Percentiles rank a stretch among this genome's conserved stretches.
Conservation (phyloP, 2,888 invertebrate species). For the Lochmaea crataegi region DNA sequence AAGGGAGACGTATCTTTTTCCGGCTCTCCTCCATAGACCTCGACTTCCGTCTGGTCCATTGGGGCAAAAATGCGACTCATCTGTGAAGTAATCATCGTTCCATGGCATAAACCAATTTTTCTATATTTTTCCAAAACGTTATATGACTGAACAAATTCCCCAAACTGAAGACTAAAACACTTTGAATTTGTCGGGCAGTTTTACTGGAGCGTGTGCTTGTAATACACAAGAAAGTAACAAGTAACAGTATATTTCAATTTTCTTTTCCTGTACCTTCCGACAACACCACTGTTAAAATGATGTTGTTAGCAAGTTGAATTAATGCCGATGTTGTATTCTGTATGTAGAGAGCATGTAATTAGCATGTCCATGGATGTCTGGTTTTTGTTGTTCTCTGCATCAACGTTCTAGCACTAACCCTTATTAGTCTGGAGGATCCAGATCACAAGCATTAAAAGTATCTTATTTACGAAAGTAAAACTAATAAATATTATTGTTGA, state of each 20-base stretch:
- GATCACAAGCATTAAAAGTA: background rate
- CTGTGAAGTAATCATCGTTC: too few relatives aligned
- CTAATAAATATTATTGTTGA: too few relatives aligned
- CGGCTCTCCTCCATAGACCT: too few relatives aligned
- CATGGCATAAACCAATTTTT: too few relatives aligned
- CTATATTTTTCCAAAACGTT: too few relatives aligned
- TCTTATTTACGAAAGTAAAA: background rate
- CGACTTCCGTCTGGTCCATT: too few relatives aligned
- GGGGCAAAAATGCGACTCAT: too few relatives aligned
- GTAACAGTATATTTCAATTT: constrained; percentile 9
- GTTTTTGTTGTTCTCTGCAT: constrained; percentile 62
- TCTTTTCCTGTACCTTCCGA: background rate
- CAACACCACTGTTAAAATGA: constrained; percentile 41
- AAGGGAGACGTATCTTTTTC: too few relatives aligned
- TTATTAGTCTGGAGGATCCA: constrained; percentile 46
- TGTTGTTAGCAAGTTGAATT: constrained; percentile 63
- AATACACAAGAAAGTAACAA: background rate
- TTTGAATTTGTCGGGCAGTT: too few relatives aligned
- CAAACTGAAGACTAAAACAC: background rate
- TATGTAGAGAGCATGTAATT: constrained; percentile 66
- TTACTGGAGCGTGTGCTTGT: background rate
- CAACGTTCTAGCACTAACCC: constrained; percentile 58
- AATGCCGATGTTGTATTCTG: constrained; percentile 65
- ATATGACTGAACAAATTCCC: too few relatives aligned
- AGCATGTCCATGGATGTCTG: constrained; percentile 66